Conservation (phyloP, 2,888 invertebrate genomes). For the Rotaria magnacalcarata region DNA sequence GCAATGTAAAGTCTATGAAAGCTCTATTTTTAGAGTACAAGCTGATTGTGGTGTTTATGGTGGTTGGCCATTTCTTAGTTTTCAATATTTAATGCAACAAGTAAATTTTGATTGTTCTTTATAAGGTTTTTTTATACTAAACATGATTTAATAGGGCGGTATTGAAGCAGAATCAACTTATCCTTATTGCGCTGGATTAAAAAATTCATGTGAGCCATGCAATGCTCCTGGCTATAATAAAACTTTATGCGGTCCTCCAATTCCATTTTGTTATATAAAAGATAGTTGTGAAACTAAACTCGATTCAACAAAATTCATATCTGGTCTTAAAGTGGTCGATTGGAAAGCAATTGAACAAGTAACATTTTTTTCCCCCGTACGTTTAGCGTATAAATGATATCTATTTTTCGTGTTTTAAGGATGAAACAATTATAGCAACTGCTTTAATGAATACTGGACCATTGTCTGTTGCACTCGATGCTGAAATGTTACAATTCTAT, state of each 20-base stretch:
- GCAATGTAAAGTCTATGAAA: not conserved
- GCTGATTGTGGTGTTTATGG: conserved; percentile 55
- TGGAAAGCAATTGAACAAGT: conserved; percentile 52
- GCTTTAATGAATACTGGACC: conserved; percentile 52
- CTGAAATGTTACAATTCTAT: conserved; percentile 52
- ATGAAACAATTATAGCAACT: conserved; percentile 53
- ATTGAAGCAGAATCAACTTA: conserved; percentile 51
- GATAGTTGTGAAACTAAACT: conserved; percentile 53
- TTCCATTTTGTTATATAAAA: conserved; percentile 52
- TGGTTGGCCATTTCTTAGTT: conserved; percentile 54
- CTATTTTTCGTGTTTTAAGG: conserved; percentile 48
- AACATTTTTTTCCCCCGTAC: not conserved
- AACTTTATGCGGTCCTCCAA: conserved; percentile 52
- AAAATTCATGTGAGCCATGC: conserved; percentile 51
- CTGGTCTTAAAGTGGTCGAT: conserved; percentile 50
- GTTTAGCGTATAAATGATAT: no score
- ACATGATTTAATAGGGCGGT: conserved; percentile 50
- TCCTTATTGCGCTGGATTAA: conserved; percentile 51
- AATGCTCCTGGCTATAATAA: conserved; percentile 52
- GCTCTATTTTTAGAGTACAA: conserved; percentile 45
- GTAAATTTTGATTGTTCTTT: conserved; percentile 47
- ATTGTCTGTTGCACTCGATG: conserved; percentile 53
- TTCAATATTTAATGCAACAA: conserved; percentile 51
- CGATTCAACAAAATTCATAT: conserved; percentile 51
- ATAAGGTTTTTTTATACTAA: no score